A percentile compares a stretch with the other conserved stretches of the same genome.
These are phyloP conservation scores for Rousettus madagascariensis DNA, from an alignment of 2,797 vertebrate genomes.

Conservation along the genomic window DNA sequence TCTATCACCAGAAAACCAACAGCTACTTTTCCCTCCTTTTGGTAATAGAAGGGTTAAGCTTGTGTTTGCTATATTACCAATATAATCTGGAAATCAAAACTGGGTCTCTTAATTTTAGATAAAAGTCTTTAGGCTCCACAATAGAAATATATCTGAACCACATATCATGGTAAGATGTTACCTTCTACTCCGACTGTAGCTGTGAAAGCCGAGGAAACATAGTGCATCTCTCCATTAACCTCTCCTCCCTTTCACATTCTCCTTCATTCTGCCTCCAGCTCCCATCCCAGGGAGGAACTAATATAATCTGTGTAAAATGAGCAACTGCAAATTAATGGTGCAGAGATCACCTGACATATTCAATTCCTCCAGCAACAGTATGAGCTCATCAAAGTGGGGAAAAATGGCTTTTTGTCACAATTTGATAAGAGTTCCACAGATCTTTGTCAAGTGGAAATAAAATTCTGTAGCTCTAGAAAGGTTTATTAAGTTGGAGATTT, in stretches of 20 bases:
- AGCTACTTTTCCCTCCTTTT: conserved; percentile 27
- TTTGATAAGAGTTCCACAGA: conserved; percentile 50
- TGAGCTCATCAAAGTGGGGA: conserved; percentile 35
- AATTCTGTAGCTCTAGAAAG: conserved; percentile 33
- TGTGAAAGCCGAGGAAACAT: conserved; percentile 10
- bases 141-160: neutral
- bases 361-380: conserved; percentile 30
- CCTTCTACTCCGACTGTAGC: neutral
- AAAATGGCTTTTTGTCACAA: conserved; percentile 53
- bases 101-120: neutral
- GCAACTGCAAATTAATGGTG: conserved; percentile 57
- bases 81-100: conserved; percentile 44
- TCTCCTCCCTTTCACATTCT: neutral
- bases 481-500: conserved; percentile 64
- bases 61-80: neutral
- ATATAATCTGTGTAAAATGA: conserved; percentile 58
- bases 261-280: neutral
- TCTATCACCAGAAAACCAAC: conserved; percentile 50
- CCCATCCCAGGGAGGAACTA: neutral
- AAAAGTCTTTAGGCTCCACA: neutral
- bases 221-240: neutral
- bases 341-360: conserved; percentile 56
- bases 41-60: conserved; percentile 27
- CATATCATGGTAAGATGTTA: neutral
- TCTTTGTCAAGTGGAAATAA: conserved; percentile 58